These are phyloP conservation scores for Popillia japonica DNA, from an alignment of 1,140 invertebrate species.

Conservation along the genomic window DNA sequence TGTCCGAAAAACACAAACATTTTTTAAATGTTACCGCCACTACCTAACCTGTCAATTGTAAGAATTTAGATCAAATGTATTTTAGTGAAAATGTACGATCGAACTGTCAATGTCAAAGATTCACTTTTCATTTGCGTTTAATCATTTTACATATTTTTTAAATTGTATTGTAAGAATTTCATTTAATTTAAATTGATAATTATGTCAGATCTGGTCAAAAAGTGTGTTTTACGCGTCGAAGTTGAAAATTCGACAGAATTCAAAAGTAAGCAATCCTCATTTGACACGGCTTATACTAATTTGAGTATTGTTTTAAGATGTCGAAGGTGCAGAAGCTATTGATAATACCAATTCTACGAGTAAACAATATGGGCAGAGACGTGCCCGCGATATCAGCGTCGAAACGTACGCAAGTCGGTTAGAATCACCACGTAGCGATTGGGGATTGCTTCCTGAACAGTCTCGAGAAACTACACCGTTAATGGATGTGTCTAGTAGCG, in stretches of 20 bases:
- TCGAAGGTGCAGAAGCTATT: conserved; percentile 50
- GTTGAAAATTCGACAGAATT: conserved; percentile 56
- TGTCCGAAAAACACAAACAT: too few species aligned
- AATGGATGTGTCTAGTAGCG: conserved; percentile 58
- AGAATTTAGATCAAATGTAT: not conserved
- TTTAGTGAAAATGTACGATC: not conserved
- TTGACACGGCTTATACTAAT: not conserved
- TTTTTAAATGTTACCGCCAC: too few species aligned
- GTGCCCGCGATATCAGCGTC: conserved; percentile 69
- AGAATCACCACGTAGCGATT: conserved; percentile 62
- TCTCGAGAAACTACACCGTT: conserved; percentile 60
- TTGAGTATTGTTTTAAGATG: conserved; percentile 47
- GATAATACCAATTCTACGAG: conserved; percentile 1
- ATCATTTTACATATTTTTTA: not conserved
- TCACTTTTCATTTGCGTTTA: not conserved
- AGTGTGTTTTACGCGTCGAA: conserved; percentile 69
- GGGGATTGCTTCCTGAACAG: conserved; percentile 59
- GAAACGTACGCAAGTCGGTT: conserved; percentile 70
- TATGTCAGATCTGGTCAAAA: conserved; percentile 64
- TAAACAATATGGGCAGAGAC: conserved; percentile 64
- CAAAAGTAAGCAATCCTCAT: conserved; percentile 19
- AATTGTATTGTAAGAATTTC: not conserved
- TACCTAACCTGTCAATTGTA: too few species aligned
- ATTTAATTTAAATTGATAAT: not conserved
- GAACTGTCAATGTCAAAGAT: conserved; percentile 12